phyloP scores from a whole-genome alignment of 2,113 vertebrate genomes.

The Procapra przewalskii region DNA sequence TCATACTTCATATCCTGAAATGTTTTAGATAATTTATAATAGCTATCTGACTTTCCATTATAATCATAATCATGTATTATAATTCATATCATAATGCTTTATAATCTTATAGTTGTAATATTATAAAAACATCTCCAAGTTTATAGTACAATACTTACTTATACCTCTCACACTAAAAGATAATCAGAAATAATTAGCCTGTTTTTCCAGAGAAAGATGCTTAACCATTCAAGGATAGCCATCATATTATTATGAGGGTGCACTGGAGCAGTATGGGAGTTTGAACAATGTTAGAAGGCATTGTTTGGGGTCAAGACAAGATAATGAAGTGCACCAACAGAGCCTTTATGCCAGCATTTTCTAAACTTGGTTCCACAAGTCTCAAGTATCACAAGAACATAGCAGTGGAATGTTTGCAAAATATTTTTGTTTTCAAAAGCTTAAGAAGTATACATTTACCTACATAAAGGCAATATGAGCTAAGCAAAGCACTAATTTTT shows the following conservation, averaged over 20 bases:
- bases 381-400: not conserved
- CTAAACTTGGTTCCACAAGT: not conserved
- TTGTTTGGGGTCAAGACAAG: not conserved
- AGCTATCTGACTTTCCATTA: not conserved
- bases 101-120: not conserved
- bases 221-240: not conserved
- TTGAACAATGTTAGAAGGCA: not conserved
- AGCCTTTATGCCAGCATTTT: not conserved
- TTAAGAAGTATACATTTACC: not conserved
- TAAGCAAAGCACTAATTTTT: not conserved
- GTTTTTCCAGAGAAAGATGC: not conserved
- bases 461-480: not conserved
- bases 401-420: not conserved
- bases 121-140: not conserved
- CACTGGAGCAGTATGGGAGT: rapidly evolving
- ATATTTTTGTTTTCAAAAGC: not conserved
- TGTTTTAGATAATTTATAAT: not conserved
- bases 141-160: not conserved
- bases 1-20: not conserved
- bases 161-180: not conserved
- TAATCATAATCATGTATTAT: not conserved
- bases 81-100: not conserved
- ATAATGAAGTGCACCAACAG: not conserved
- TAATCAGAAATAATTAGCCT: not conserved
- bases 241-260: not conserved